A percentile compares a stretch with the other conserved stretches of the same genome.
phyloP scores from a whole-genome alignment of 1,140 invertebrate species.

The Halesus radiatus region DNA sequence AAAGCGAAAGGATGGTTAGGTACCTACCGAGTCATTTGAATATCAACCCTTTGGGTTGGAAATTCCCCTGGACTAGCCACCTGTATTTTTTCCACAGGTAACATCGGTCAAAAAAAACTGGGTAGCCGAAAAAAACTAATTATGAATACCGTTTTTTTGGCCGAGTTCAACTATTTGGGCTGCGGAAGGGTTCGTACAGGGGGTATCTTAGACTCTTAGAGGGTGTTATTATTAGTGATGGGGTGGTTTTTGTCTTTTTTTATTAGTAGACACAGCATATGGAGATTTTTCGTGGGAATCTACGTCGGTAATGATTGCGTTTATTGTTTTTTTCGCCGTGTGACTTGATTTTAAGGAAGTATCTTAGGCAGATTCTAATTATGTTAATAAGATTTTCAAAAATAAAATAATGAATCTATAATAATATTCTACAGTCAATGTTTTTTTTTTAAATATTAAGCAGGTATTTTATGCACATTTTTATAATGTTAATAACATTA shows the following conservation, averaged over 20 bases:
- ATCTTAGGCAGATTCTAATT: background rate
- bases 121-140: constrained; percentile 50
- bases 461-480: too few relatives aligned
- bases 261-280: background rate
- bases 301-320: background rate
- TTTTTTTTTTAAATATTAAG: too few relatives aligned
- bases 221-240: constrained; percentile 41
- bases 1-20: constrained; percentile 40
- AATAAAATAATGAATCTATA: too few relatives aligned
- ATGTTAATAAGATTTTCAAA: background rate
- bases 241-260: constrained; percentile 19
- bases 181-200: background rate
- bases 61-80: constrained; percentile 48
- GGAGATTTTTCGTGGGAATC: constrained; percentile 32
- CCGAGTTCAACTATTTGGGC: constrained; percentile 38
- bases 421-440: too few relatives aligned
- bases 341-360: background rate
- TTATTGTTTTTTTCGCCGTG: constrained; percentile 23
- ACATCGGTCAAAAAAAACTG: constrained; percentile 45
- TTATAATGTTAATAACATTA: too few relatives aligned
- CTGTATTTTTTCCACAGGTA: constrained; percentile 53
- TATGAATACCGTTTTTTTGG: constrained; percentile 52
- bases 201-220: constrained; percentile 13
- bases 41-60: constrained; percentile 46
- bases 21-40: constrained; percentile 49